Percentiles rank a stretch among this genome's conserved stretches.
These are phyloP conservation scores for Pollenia labialis DNA, from an alignment of 2,888 invertebrate species.

Conservation along the genomic window DNA sequence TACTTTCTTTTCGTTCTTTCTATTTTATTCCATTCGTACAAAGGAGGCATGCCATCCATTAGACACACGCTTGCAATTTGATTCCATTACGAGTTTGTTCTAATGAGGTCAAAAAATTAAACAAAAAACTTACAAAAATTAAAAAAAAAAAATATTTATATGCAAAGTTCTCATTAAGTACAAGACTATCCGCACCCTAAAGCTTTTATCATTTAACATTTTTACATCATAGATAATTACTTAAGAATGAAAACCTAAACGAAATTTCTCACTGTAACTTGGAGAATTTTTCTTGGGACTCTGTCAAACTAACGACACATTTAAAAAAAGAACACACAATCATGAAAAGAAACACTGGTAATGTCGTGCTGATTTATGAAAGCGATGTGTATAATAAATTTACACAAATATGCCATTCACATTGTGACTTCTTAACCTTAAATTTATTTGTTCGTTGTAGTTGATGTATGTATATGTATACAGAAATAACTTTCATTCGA, in stretches of 20 bases:
- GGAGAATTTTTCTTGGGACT: not conserved
- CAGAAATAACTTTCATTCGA: too few relatives aligned
- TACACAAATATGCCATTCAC: conserved; percentile 1
- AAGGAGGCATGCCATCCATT: conserved; percentile 13
- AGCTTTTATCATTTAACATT: not conserved
- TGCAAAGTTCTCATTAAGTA: conserved; percentile 21
- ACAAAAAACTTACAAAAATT: not conserved
- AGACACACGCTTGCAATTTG: conserved; percentile 39
- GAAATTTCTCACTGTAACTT: not conserved
- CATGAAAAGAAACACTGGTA: not conserved
- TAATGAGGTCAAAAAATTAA: conserved; percentile 26
- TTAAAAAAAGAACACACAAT: not conserved
- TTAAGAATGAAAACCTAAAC: not conserved
- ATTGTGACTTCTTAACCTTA: conserved; percentile 1
- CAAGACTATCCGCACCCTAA: not conserved
- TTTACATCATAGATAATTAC: not conserved
- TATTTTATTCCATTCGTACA: not conserved
- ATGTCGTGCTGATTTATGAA: conserved; percentile 15
- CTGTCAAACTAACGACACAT: not conserved
- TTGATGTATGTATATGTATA: not conserved
- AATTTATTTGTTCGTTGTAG: not conserved
- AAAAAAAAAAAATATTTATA: not conserved
- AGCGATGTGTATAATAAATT: conserved; percentile 1
- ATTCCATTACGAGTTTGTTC: conserved; percentile 23
- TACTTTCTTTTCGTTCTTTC: not conserved